A percentile compares a stretch with the other conserved stretches of the same genome.
Evolutionary conservation across 2,113 vertebrate genomes (phyloP).

Genomic region (Rhipidura dahli): DNA sequence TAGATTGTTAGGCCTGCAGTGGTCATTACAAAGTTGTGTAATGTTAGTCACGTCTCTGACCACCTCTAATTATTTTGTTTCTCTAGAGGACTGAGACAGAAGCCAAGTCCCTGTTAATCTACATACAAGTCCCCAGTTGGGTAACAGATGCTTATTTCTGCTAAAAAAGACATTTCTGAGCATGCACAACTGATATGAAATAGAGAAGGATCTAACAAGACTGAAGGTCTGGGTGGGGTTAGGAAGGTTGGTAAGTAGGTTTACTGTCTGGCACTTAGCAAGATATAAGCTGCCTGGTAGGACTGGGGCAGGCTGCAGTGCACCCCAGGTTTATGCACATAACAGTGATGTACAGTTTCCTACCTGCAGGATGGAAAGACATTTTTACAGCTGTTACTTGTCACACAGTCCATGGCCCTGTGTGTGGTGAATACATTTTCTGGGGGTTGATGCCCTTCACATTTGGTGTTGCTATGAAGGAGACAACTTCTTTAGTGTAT

Average conservation of each 20-base stretch:
- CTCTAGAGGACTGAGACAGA: not conserved
- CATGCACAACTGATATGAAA: not conserved
- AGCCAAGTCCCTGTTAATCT: not conserved
- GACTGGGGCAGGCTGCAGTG: not conserved
- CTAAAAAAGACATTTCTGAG: not conserved
- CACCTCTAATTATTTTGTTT: not conserved
- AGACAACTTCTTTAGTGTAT: not conserved
- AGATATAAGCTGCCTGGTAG: not conserved
- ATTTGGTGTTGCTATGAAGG: not conserved
- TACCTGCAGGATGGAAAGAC: not conserved
- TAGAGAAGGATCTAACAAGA: not conserved
- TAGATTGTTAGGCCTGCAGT: not conserved
- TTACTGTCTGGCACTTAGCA: not conserved
- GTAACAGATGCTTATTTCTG: not conserved
- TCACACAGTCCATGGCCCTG: not conserved
- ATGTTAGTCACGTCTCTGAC: not conserved
- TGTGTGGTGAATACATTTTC: not conserved
- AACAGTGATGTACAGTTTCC: not conserved
- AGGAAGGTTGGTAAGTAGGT: not conserved
- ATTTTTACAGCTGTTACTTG: not conserved
- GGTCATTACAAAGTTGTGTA: not conserved
- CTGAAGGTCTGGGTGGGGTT: not conserved
- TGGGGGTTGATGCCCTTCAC: accelerated
- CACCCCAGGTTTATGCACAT: not conserved
- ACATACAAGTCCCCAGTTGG: not conserved